Percentiles rank a stretch among this genome's conserved stretches.
Evolutionary conservation across 2,888 invertebrate species (phyloP).

Genomic region (Cheilosia soror): DNA sequence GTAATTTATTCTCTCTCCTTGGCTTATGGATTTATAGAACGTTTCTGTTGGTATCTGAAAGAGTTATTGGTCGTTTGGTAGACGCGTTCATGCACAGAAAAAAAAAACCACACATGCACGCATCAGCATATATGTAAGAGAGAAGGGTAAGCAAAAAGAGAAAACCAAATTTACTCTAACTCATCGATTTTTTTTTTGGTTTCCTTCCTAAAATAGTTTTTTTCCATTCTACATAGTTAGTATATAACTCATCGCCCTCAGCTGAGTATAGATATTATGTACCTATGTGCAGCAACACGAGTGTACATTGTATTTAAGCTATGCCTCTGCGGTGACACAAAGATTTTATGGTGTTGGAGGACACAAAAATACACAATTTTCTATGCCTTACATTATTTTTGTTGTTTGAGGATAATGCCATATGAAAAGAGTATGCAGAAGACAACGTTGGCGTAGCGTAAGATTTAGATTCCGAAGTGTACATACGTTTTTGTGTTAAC

Average conservation of each 20-base stretch:
- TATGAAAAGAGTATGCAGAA: not conserved
- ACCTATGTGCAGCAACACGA: constrained; percentile 34
- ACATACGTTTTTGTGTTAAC: constrained; percentile 47
- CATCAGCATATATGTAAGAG: not conserved
- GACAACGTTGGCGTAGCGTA: not conserved
- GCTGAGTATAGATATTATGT: constrained; percentile 32
- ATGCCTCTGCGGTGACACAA: constrained; percentile 50
- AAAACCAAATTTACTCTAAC: constrained; percentile 17
- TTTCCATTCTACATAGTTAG: constrained; percentile 32
- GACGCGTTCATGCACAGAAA: constrained; percentile 9
- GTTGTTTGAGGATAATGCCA: constrained; percentile 13
- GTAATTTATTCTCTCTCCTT: constrained; percentile 46
- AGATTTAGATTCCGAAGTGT: constrained; percentile 33
- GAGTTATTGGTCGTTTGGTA: constrained; percentile 49
- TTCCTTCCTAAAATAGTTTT: constrained; percentile 48
- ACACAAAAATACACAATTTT: constrained; percentile 34
- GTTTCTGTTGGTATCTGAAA: constrained; percentile 49
- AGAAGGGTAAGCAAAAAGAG: constrained; percentile 17
- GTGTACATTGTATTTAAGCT: constrained; percentile 48
- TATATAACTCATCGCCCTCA: constrained; percentile 47
- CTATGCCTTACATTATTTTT: constrained; percentile 42
- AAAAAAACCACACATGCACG: constrained; percentile 1
- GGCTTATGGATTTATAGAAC: constrained; percentile 45
- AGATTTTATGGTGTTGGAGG: constrained; percentile 24
- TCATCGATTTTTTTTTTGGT: constrained; percentile 2